Evolutionary conservation across 2,113 vertebrate species (phyloP), one percentile per base, ranked within the genome.

Genomic region (Anolis sagrei): DNA sequence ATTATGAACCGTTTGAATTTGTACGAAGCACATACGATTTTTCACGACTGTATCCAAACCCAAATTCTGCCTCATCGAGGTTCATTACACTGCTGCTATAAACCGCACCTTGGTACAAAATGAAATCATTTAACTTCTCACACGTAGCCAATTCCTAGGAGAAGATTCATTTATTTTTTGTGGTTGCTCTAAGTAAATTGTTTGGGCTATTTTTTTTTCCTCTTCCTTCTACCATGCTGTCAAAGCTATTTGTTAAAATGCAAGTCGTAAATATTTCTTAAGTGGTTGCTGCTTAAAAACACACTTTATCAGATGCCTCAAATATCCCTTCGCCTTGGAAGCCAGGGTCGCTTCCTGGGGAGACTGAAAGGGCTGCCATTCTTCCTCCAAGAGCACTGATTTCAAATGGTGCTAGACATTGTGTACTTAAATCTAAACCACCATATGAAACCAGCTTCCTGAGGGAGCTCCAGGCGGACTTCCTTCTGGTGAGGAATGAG

Each of bases 341-440:
- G 4, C 69, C n/a, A 34, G 61, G 44, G 76, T 70, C 0, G 0
- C 27, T 66, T 81, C 36, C 77, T 77, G 81, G 2, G 34, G 62
- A 10, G 61, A 32, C 54, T 0, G 73, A 3, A 3, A 0, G 82
- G 0, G 96, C 85, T 88, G 93, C 84, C 94, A 95, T 95, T 95
- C 97, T 97, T 97, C 91, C 97, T 96, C 97, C 97, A 97, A 98
- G 97, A 99, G 99, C 98, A 99, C 98, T 99, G 98, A 99, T 99
- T 99, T 99, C 98, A 99, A 99, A 99, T 99, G 98, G 98, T 99
- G 98, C 98, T 99, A 99, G 98, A 99, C 97, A 92, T 95, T 96
- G 95, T 96, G 96, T 95, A 96, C 95, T 97, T 96, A 96, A 99
- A 98, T 99, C 98, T 99, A 99, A 98, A 97, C 97, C 98, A 99